Evolutionary conservation across 2,888 invertebrate species (phyloP), one percentile per base, ranked within the genome.

Genomic region (Sussaba pulchella): DNA sequence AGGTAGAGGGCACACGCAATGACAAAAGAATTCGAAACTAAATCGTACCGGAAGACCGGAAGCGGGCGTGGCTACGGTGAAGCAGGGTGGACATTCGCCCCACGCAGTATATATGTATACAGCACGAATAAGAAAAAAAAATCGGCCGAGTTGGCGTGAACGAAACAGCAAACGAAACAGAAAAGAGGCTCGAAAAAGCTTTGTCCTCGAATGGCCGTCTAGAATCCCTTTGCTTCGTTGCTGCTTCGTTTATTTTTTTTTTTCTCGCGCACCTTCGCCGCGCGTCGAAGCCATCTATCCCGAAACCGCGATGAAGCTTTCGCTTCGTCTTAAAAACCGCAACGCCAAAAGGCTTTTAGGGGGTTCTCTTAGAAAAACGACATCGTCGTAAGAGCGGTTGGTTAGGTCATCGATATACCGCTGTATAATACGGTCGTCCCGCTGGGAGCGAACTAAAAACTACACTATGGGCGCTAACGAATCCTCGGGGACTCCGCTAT

Each of bases 281-380:
- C 39, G 50, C 61, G 26, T 69, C 78, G 31, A 57, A 8, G 31
- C 39, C 21, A 64, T 21, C 21, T 10, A 5, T 39, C 14, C 14
- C 21, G 19, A 52, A 17, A 63, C 63, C 45, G 57, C 72, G 54
- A 8, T 50, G 57, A 54, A n/a, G 26, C 57, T 75, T 59, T 83
- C 82, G 77, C 81, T 83, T 83, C 82, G 84, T 86, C 85, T 86
- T 84, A 84, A 85, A 86, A 87, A 87, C 86, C 88, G 84, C 85
- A 86, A 87, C 86, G 86, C 80, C 83, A 85, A 86, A 87, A 89
- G 89, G 89, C 89, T 89, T 89, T 89, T 89, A 89, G 86, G 76
- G 63, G 67, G 64, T 52, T 76, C 72, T 39, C 72, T 64, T 86
- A 85, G 86, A 83, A 52, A 57, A 45, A 45, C 41, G 41, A 80